These are phyloP conservation scores for Perca flavescens DNA, from an alignment of 2,113 vertebrate species.

Conservation along the genomic window DNA sequence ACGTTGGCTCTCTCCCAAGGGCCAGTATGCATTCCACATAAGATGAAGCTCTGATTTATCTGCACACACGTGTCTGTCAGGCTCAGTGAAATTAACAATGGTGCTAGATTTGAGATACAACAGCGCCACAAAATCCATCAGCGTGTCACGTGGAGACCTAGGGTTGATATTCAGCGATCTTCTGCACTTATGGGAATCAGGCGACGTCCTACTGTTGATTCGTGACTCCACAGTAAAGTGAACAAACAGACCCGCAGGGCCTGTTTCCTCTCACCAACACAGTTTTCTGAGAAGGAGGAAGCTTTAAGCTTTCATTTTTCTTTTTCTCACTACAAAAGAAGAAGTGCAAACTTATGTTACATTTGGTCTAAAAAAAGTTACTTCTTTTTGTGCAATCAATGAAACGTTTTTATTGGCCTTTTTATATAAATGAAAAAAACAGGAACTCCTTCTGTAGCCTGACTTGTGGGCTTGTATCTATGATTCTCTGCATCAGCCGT, in stretches of 20 bases:
- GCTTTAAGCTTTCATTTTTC: slow-evolving; percentile 57
- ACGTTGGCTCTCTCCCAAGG: slow-evolving; percentile 28
- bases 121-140: slow-evolving; percentile 26
- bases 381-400: background rate
- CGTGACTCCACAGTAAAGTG: slow-evolving; percentile 42
- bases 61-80: slow-evolving; percentile 9
- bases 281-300: slow-evolving; percentile 68
- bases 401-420: background rate
- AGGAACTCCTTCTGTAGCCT: background rate
- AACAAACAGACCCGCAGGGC: slow-evolving; percentile 35
- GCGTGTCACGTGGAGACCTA: slow-evolving; percentile 39
- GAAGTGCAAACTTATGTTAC: slow-evolving; percentile 22
- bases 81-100: slow-evolving; percentile 27
- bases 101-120: slow-evolving; percentile 37
- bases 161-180: slow-evolving; percentile 42
- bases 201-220: slow-evolving; percentile 41
- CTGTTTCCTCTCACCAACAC: slow-evolving; percentile 42
- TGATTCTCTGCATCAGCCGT: too few relatives aligned
- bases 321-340: slow-evolving; percentile 51
- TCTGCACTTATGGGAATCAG: slow-evolving; percentile 25
- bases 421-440: slow-evolving; percentile 20
- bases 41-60: slow-evolving; percentile 46
- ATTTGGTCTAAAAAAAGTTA: slow-evolving; percentile 16
- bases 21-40: slow-evolving; percentile 35
- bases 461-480: background rate